A percentile compares a stretch with the other conserved stretches of the same genome.
phyloP scores from a whole-genome alignment of 1,140 invertebrate species.

The Drosophila bifasciata region DNA sequence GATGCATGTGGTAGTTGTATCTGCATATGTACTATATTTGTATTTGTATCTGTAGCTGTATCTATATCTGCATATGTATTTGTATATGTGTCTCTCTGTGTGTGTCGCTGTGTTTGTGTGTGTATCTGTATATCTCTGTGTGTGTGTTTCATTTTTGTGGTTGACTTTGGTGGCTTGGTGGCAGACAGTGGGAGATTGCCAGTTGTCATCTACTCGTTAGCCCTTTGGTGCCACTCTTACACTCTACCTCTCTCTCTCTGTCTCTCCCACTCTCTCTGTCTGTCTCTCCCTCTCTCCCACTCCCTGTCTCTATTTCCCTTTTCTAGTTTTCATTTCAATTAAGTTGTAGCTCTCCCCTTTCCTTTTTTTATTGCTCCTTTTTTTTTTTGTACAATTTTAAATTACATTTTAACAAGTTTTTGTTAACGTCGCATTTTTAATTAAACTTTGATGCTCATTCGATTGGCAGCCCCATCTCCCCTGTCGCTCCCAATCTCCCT shows the following conservation, averaged over 20 bases:
- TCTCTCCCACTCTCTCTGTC: not conserved
- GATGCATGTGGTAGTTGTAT: no score
- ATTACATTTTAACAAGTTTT: slow-evolving; percentile 68
- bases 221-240: not conserved
- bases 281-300: not conserved
- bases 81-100: not conserved
- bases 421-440: slow-evolving; percentile 53
- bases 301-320: slow-evolving; percentile 3
- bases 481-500: not conserved
- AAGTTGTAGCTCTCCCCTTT: not conserved
- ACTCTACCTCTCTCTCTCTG: no score
- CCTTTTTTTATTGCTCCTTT: not conserved
- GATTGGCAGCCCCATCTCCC: no score
- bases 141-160: slow-evolving; percentile 27
- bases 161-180: slow-evolving; percentile 9
- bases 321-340: slow-evolving; percentile 28
- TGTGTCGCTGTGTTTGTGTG: slow-evolving; percentile 16
- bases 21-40: no score
- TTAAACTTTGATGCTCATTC: slow-evolving; percentile 63
- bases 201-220: slow-evolving; percentile 1
- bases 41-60: no score
- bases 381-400: slow-evolving; percentile 63
- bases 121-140: slow-evolving; percentile 15
- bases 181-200: no score
- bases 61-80: no score